Percentiles rank a stretch among this genome's conserved stretches.
Evolutionary conservation across 64 coral and sea anemone genomes (phyloP).

Genomic region (Stichodactyla helianthus): DNA sequence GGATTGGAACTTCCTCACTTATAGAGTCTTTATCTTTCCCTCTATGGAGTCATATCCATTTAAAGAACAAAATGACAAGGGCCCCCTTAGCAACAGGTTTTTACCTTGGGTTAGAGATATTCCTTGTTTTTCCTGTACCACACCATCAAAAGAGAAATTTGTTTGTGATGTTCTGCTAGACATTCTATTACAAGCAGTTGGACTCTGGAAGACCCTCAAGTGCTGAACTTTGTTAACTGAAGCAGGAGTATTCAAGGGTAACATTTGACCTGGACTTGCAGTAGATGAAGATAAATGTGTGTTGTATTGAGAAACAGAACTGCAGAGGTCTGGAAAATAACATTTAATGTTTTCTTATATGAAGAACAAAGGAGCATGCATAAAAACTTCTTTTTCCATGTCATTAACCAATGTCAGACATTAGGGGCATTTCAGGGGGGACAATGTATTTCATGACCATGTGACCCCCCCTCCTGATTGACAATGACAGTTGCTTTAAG

Average conservation of each 20-base stretch:
- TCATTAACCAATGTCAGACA: too few species aligned
- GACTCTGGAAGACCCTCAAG: constrained; percentile 43
- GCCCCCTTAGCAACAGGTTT: background rate
- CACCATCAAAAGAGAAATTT: background rate
- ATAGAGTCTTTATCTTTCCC: too few species aligned
- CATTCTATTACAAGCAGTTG: constrained; percentile 18
- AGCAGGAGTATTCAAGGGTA: constrained; percentile 1
- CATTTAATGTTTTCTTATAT: background rate
- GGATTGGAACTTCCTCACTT: background rate
- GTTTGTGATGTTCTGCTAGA: background rate
- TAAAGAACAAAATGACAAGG: background rate
- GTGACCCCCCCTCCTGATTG: too few species aligned
- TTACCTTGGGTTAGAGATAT: background rate
- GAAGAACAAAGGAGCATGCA: too few species aligned
- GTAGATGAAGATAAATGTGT: background rate
- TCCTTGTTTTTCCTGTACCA: background rate
- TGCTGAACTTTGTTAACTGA: constrained; percentile 49
- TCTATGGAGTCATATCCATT: background rate
- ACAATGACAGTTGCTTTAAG: too few species aligned
- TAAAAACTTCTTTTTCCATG: too few species aligned
- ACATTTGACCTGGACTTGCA: constrained; percentile 37
- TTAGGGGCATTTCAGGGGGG: too few species aligned
- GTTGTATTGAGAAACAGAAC: constrained; percentile 10
- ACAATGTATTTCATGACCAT: too few species aligned
- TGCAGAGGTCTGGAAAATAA: background rate